Percentiles rank a stretch among this genome's conserved stretches.
phyloP scores from a whole-genome alignment of 2,888 invertebrate genomes.

The Temnothorax unifasciatus region DNA sequence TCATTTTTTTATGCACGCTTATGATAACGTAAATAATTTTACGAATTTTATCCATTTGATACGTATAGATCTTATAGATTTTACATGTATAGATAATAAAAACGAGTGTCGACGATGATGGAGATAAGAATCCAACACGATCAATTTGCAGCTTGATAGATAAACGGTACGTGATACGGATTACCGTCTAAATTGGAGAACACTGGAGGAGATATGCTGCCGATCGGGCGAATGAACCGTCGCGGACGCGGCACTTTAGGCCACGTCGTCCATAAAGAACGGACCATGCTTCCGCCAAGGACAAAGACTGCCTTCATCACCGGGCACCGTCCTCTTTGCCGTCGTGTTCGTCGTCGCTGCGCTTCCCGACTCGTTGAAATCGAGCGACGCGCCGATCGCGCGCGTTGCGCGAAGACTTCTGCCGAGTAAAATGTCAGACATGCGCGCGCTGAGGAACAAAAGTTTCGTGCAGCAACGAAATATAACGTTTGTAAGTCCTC shows the following conservation, averaged over 20 bases:
- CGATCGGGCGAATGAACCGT: constrained; percentile 58
- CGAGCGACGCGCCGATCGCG: constrained; percentile 48
- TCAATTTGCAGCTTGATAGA: neutral
- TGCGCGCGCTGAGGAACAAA: neutral
- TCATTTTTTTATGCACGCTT: neutral
- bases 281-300: constrained; percentile 83
- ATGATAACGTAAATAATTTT: neutral
- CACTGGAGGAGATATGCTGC: constrained; percentile 50
- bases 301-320: constrained; percentile 84
- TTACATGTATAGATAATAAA: neutral
- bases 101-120: neutral
- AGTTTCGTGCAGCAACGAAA: constrained; percentile 5
- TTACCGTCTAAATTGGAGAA: constrained; percentile 56
- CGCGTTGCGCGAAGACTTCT: neutral
- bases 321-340: constrained; percentile 64
- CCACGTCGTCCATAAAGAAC: constrained; percentile 79
- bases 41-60: neutral
- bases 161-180: neutral
- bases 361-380: constrained; percentile 54
- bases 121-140: neutral
- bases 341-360: constrained; percentile 55
- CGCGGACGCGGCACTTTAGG: constrained; percentile 68
- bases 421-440: constrained; percentile 13
- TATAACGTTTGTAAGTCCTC: neutral
- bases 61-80: neutral